Conservation (phyloP, 2,113 vertebrate species). For the human (Homo sapiens) region GRCh38 chr3:44845001-44845500, state of each 20-base stretch:
- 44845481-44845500: neutral
- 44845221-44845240: neutral
- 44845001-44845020: neutral
- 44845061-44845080: neutral
- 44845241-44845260: neutral
- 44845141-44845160: neutral
- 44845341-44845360: neutral
- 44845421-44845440: neutral
- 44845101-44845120: neutral
- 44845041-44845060: neutral
- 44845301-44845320: neutral
- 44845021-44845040: neutral
- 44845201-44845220: neutral
- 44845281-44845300: neutral
- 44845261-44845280: neutral
- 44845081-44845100: neutral
- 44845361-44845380: neutral
- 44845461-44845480: neutral
- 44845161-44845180: neutral
- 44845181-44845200: neutral
- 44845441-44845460: neutral
- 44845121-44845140: neutral
- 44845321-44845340: neutral
- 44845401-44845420: neutral
- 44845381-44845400: neutral